These are phyloP conservation scores for Poeciliopsis gracilis DNA, from an alignment of 2,797 vertebrate genomes.

Conservation along the genomic window DNA sequence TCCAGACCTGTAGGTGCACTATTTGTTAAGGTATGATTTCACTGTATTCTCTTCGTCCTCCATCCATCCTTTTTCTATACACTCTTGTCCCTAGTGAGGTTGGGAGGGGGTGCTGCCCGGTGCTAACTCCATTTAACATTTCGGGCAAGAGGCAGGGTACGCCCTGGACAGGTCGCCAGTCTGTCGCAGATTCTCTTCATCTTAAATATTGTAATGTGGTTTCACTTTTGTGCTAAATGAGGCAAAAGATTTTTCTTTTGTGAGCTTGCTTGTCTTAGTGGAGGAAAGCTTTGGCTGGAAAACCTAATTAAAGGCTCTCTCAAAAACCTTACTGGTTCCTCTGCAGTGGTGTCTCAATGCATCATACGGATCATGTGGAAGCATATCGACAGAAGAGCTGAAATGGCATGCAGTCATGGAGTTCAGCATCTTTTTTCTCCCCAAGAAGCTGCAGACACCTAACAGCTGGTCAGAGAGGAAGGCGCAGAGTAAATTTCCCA, in stretches of 20 bases:
- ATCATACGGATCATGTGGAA: constrained; percentile 6
- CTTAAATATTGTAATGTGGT: constrained; percentile 41
- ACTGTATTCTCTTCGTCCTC: constrained; percentile 13
- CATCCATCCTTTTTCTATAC: no score
- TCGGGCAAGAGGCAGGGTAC: no score
- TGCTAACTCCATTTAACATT: no score
- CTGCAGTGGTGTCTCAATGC: constrained; percentile 5
- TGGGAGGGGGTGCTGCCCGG: no score
- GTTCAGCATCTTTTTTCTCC: constrained; percentile 43
- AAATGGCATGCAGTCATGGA: constrained; percentile 15
- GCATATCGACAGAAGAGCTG: background rate
- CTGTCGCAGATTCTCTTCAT: background rate
- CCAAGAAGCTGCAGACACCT: constrained; percentile 30
- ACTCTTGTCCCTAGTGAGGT: no score
- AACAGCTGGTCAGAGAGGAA: constrained; percentile 64
- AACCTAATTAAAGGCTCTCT: constrained; percentile 52
- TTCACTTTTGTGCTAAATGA: constrained; percentile 33
- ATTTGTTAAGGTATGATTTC: constrained; percentile 59
- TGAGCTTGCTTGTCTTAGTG: constrained; percentile 33
- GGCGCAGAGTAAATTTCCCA: constrained; percentile 61
- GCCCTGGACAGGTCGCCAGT: no score
- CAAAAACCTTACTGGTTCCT: constrained; percentile 23
- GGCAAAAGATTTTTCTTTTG: constrained; percentile 24
- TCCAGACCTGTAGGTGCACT: constrained; percentile 36
- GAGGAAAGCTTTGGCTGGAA: constrained; percentile 25